These are phyloP conservation scores for Stenopsyche tienmushanensis DNA, from an alignment of 1,140 invertebrate species.

Conservation along the genomic window DNA sequence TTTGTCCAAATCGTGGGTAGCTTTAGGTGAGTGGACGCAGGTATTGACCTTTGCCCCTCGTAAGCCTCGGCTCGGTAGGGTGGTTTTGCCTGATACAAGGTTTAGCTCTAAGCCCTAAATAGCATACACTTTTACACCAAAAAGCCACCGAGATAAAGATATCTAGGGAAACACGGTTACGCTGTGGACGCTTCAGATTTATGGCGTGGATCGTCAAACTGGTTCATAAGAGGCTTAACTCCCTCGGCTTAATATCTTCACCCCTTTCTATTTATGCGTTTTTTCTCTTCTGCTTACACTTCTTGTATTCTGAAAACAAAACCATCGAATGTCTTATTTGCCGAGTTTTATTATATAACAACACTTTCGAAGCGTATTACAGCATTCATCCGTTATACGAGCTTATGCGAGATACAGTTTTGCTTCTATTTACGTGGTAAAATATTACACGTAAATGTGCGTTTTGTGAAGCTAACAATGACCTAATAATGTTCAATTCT, in stretches of 20 bases:
- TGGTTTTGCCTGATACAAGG: constrained; percentile 11
- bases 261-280: not conserved
- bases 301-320: too few relatives aligned
- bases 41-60: constrained; percentile 10
- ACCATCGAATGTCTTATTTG: too few relatives aligned
- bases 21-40: not conserved
- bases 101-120: constrained; percentile 13
- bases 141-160: constrained; percentile 16
- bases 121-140: constrained; percentile 9
- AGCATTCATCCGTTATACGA: too few relatives aligned
- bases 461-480: too few relatives aligned
- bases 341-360: too few relatives aligned
- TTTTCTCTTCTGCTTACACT: too few relatives aligned
- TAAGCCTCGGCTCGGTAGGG: not conserved
- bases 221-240: constrained; percentile 22
- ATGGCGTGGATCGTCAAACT: constrained; percentile 24
- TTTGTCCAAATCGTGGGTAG: not conserved
- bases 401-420: too few relatives aligned
- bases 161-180: constrained; percentile 4
- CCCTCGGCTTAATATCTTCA: not conserved
- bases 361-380: too few relatives aligned
- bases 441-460: too few relatives aligned
- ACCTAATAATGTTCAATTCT: too few relatives aligned
- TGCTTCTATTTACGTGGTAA: too few relatives aligned
- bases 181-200: constrained; percentile 14